Percentiles rank a stretch among this genome's conserved stretches.
Evolutionary conservation across 2,113 vertebrate genomes (phyloP).

Genomic region (Promerops cafer): DNA sequence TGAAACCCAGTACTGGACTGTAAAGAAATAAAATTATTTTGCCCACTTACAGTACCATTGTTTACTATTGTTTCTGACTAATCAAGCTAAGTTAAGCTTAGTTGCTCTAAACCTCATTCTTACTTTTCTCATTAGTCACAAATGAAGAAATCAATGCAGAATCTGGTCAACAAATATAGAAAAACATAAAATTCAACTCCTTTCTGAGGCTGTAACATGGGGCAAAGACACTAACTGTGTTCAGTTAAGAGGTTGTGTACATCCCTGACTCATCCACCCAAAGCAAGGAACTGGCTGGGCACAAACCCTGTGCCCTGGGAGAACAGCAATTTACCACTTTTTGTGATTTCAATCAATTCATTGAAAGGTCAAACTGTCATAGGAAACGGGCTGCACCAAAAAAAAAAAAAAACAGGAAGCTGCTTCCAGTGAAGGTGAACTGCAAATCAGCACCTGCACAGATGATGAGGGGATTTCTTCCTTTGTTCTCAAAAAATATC

Average conservation of each 20-base stretch:
- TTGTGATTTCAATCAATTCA: neutral
- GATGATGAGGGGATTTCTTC: neutral
- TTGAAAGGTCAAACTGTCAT: neutral
- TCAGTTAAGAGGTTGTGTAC: neutral
- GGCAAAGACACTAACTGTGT: neutral
- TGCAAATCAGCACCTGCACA: conserved; percentile 20
- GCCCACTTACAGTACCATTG: neutral
- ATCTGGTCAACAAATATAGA: neutral
- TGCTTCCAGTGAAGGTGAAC: conserved; percentile 17
- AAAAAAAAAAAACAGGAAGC: neutral
- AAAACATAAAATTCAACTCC: neutral
- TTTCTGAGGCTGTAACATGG: neutral
- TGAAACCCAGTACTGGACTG: neutral
- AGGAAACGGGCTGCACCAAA: conserved; percentile 16
- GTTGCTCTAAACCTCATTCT: neutral
- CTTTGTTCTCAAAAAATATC: neutral
- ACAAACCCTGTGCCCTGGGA: neutral
- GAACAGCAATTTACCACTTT: neutral
- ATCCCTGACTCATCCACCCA: neutral
- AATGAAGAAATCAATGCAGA: neutral
- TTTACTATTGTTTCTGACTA: neutral
- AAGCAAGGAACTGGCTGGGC: neutral
- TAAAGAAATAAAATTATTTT: neutral
- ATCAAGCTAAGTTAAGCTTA: neutral
- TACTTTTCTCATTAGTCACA: neutral